Evolutionary conservation across 2,113 vertebrate species (phyloP).

Genomic region (Phrynocephalus versicolor): DNA sequence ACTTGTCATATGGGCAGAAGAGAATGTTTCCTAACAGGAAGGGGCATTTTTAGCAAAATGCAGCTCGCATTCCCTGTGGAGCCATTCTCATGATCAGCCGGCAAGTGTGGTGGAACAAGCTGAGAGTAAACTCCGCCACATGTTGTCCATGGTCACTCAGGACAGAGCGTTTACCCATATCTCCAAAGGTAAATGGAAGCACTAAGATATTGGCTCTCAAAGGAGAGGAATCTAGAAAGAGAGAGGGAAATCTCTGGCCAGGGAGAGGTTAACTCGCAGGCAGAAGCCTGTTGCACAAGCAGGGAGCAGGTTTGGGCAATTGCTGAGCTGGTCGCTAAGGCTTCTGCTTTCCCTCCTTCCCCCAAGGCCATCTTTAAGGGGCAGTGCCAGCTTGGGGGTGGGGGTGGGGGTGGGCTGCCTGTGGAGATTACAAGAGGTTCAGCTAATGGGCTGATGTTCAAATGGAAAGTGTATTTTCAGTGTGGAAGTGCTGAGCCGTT

Average conservation of each 20-base stretch:
- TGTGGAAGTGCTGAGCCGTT: slow-evolving; percentile 78
- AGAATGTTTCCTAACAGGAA: not conserved
- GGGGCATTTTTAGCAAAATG: accelerated
- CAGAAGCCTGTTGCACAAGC: not conserved
- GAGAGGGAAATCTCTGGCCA: not conserved
- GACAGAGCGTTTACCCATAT: no score
- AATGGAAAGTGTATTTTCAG: slow-evolving; percentile 75
- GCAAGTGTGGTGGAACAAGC: not conserved
- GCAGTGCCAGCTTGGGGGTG: not conserved
- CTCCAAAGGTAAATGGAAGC: no score
- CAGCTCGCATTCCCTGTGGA: accelerated
- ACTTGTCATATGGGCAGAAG: no score
- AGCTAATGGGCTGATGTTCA: slow-evolving; percentile 72
- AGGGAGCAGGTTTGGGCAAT: not conserved
- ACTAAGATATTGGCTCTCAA: not conserved
- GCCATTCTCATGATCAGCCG: not conserved
- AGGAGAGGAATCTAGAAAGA: no score
- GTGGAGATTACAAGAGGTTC: slow-evolving; percentile 16
- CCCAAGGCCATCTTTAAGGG: not conserved
- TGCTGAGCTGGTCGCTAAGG: not conserved
- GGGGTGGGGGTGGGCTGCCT: not conserved
- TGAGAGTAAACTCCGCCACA: not conserved
- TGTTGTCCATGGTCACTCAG: not conserved
- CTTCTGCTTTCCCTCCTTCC: not conserved
- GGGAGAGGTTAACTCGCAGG: not conserved